These are phyloP conservation scores for Myripristis jacobus DNA, from an alignment of 2,797 vertebrate species.

Conservation along the genomic window DNA sequence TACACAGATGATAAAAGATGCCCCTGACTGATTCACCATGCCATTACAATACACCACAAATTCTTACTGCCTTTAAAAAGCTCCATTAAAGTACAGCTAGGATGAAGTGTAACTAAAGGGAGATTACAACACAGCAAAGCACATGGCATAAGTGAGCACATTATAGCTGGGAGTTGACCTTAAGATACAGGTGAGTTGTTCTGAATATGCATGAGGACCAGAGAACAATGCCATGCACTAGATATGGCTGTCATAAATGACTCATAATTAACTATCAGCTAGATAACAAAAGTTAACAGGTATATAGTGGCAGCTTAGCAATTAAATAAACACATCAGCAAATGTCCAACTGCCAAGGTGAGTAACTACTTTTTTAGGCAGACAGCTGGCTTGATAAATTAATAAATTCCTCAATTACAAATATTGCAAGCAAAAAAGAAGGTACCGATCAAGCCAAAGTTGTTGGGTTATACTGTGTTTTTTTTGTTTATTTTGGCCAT, in stretches of 20 bases:
- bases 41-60: background rate
- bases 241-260: slow-evolving; percentile 51
- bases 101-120: background rate
- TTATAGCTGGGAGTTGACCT: slow-evolving; percentile 21
- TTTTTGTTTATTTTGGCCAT: too few species aligned
- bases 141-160: background rate
- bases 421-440: background rate
- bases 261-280: slow-evolving; percentile 51
- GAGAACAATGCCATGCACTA: slow-evolving; percentile 26
- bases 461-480: background rate
- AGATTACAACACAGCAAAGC: background rate
- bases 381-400: background rate
- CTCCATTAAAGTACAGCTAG: background rate
- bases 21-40: background rate
- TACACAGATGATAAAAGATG: background rate
- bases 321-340: too few species aligned
- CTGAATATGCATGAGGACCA: slow-evolving; percentile 24
- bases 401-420: background rate
- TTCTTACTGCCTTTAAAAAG: slow-evolving; percentile 2
- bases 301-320: background rate
- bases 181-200: slow-evolving; percentile 11
- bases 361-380: background rate
- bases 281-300: slow-evolving; percentile 31
- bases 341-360: background rate
- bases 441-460: background rate